A percentile compares a stretch with the other conserved stretches of the same genome.
phyloP scores from a whole-genome alignment of 1,140 invertebrate species.

The Pseudobourletiella spinata region DNA sequence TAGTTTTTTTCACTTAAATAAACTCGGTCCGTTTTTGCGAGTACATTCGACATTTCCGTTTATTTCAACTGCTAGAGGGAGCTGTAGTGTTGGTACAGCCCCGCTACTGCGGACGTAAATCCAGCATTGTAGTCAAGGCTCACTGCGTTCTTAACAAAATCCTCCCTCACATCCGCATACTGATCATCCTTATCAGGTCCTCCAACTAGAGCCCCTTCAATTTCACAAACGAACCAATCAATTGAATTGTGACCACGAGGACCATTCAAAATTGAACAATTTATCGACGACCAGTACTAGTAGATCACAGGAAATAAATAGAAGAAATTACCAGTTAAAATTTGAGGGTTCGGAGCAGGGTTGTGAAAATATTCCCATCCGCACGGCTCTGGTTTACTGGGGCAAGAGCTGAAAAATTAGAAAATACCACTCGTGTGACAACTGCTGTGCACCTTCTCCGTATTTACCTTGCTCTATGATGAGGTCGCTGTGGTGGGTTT shows the following conservation, averaged over 20 bases:
- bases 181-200: conserved; percentile 40
- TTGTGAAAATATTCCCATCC: no score
- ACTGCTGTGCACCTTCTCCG: neutral
- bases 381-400: conserved; percentile 43
- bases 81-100: no score
- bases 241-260: neutral
- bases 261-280: neutral
- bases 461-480: conserved; percentile 17
- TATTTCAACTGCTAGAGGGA: no score
- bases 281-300: conserved; percentile 9
- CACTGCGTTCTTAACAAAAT: conserved; percentile 43
- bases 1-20: no score
- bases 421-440: neutral
- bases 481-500: conserved; percentile 39
- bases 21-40: no score
- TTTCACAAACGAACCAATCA: no score
- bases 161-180: conserved; percentile 39
- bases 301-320: conserved; percentile 29
- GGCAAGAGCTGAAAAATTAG: conserved; percentile 43
- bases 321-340: no score
- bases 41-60: no score
- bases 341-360: conserved; percentile 39
- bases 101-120: conserved; percentile 38
- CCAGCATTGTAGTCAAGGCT: conserved; percentile 43
- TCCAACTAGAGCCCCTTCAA: conserved; percentile 40